These are phyloP conservation scores for Eurytoma adleriae DNA, from an alignment of 2,888 invertebrate species.

Conservation along the genomic window DNA sequence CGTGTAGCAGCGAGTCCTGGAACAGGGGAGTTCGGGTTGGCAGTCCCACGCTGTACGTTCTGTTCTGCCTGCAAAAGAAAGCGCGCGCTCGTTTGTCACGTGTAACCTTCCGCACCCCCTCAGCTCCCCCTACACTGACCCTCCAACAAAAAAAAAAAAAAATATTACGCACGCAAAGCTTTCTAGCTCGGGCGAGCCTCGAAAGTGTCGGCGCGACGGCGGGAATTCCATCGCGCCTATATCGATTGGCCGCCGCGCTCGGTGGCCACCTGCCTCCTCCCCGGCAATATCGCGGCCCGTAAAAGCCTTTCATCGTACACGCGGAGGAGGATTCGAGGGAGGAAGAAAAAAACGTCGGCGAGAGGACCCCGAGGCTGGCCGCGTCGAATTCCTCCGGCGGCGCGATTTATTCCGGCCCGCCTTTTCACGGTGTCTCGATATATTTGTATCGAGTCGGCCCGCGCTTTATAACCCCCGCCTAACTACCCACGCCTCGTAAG, in stretches of 20 bases:
- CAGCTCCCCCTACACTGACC: too few relatives aligned
- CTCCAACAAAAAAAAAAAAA: too few relatives aligned
- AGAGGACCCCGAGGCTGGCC: neutral
- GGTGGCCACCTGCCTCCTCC: constrained; percentile 11
- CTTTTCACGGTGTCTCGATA: neutral
- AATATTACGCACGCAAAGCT: neutral
- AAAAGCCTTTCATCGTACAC: constrained; percentile 35
- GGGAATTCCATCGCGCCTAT: constrained; percentile 45
- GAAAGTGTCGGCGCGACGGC: constrained; percentile 22
- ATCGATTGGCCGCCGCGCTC: constrained; percentile 37
- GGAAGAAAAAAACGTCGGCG: constrained; percentile 13
- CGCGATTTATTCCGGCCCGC: constrained; percentile 26
- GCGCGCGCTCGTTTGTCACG: too few relatives aligned
- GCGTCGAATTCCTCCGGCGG: constrained; percentile 4
- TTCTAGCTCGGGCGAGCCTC: neutral
- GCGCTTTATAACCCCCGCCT: neutral
- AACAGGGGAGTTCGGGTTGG: constrained; percentile 67
- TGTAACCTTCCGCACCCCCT: neutral
- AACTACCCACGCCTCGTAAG: constrained; percentile 6
- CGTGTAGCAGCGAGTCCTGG: constrained; percentile 60
- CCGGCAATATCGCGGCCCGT: constrained; percentile 47
- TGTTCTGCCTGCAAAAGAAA: constrained; percentile 66
- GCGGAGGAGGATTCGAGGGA: neutral
- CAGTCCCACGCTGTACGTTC: constrained; percentile 72
- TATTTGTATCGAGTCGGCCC: too few relatives aligned